A percentile compares a stretch with the other conserved stretches of the same genome.
phyloP scores from a whole-genome alignment of 2,888 invertebrate genomes.

The Nasonovia ribisnigri region DNA sequence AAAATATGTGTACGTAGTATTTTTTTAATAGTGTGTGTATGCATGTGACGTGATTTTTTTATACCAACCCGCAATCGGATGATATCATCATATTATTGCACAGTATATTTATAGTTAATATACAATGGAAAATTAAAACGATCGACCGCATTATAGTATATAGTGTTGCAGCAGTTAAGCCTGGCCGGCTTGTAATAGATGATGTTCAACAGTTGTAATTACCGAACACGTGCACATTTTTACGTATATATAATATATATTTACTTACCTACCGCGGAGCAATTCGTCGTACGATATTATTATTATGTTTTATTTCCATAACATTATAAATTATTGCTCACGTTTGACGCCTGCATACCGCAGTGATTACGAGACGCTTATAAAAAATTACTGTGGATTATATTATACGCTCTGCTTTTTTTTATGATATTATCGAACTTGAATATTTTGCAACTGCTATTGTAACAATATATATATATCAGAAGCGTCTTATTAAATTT shows the following conservation, averaged over 20 bases:
- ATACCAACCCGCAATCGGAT: background rate
- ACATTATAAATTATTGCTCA: background rate
- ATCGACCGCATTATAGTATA: background rate
- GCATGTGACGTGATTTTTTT: background rate
- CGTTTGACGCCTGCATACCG: background rate
- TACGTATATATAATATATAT: background rate
- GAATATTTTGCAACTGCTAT: too few relatives aligned
- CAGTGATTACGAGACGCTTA: conserved; percentile 16
- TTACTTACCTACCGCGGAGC: background rate
- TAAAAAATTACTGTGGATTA: too few relatives aligned
- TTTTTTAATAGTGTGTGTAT: background rate
- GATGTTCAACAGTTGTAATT: background rate
- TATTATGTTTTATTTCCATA: background rate
- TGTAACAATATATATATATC: too few relatives aligned
- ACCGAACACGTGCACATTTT: background rate
- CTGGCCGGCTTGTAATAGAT: background rate
- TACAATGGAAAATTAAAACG: conserved; percentile 31
- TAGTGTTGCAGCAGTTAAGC: background rate
- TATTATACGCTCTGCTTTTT: too few relatives aligned
- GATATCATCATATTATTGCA: background rate
- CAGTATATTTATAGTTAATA: background rate
- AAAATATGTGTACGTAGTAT: background rate
- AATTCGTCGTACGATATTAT: background rate
- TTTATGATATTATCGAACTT: too few relatives aligned
- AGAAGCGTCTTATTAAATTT: too few relatives aligned